phyloP scores from a whole-genome alignment of 2,888 invertebrate genomes.

The Exephanes ischioxanthus region DNA sequence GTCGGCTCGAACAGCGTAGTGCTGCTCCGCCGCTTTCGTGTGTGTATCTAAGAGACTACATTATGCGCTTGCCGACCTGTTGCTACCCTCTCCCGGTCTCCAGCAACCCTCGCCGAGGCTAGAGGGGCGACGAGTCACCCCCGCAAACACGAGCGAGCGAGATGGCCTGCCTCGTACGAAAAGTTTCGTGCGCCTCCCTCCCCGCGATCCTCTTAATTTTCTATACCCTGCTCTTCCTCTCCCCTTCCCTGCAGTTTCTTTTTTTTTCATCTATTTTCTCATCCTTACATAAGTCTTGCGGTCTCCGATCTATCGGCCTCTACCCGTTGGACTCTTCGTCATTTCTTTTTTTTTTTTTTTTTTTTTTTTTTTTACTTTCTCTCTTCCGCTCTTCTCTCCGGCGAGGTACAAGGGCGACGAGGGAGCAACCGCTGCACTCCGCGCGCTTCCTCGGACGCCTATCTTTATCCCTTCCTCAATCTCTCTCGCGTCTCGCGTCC shows the following conservation, averaged over 20 bases:
- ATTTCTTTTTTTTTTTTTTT: constrained; percentile 27
- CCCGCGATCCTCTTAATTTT: constrained; percentile 43
- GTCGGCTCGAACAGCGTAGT: constrained; percentile 18
- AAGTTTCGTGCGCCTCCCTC: constrained; percentile 55
- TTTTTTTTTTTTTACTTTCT: neutral
- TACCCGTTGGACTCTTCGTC: constrained; percentile 31
- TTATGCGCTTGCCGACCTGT: constrained; percentile 80
- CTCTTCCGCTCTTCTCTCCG: constrained; percentile 29
- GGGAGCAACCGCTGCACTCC: constrained; percentile 40
- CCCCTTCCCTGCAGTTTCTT: neutral
- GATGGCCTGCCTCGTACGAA: constrained; percentile 33
- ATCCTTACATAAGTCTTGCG: constrained; percentile 63
- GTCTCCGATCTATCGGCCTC: constrained; percentile 64
- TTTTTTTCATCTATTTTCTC: constrained; percentile 21
- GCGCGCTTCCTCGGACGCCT: constrained; percentile 52
- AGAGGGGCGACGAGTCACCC: constrained; percentile 56
- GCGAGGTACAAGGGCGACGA: constrained; percentile 59
- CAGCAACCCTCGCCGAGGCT: constrained; percentile 58
- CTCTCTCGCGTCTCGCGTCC: constrained; percentile 53
- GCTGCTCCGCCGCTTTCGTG: constrained; percentile 50
- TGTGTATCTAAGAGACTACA: constrained; percentile 76
- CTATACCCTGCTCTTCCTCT: constrained; percentile 29
- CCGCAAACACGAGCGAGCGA: constrained; percentile 53
- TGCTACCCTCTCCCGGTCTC: constrained; percentile 75
- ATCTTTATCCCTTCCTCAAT: constrained; percentile 66